Percentiles rank a stretch among this genome's conserved stretches.
These are phyloP conservation scores for Stegophylla sp. DNA, from an alignment of 2,888 invertebrate species.

Conservation along the genomic window DNA sequence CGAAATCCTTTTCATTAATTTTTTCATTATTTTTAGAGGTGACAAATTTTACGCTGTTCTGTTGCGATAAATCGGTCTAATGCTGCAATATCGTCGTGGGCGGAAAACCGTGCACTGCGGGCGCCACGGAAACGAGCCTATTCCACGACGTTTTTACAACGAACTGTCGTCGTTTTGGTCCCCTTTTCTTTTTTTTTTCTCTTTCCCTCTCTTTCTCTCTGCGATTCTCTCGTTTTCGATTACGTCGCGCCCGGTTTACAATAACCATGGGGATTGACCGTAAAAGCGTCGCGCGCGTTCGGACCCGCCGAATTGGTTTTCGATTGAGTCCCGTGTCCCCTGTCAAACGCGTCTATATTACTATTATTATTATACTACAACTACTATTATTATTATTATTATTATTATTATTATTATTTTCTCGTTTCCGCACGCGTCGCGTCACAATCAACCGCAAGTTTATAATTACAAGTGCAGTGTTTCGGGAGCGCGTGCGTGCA, in stretches of 20 bases:
- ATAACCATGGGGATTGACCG: slow-evolving; percentile 45
- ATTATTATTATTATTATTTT: background rate
- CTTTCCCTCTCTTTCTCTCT: background rate
- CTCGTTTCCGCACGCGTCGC: background rate
- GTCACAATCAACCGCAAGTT: slow-evolving; percentile 11
- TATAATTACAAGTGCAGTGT: slow-evolving; percentile 27
- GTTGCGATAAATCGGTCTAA: background rate
- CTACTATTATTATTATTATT: too few species aligned
- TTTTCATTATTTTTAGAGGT: too few species aligned
- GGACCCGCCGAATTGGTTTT: slow-evolving; percentile 38
- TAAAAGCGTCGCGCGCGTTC: background rate
- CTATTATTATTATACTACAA: too few species aligned
- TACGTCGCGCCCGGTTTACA: slow-evolving; percentile 29
- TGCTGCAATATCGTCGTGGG: background rate
- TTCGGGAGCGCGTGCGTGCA: background rate
- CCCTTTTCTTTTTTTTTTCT: too few species aligned
- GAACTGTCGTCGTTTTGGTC: background rate
- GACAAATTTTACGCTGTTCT: too few species aligned
- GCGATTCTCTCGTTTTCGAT: background rate
- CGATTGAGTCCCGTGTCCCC: slow-evolving; percentile 20
- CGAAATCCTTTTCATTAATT: too few species aligned
- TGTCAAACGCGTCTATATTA: slow-evolving; percentile 16
- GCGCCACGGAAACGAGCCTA: background rate
- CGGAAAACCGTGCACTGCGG: background rate
- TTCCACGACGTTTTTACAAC: background rate